Evolutionary conservation across 2,888 invertebrate species (phyloP).

Genomic region (Drosophila mayaguana): DNA sequence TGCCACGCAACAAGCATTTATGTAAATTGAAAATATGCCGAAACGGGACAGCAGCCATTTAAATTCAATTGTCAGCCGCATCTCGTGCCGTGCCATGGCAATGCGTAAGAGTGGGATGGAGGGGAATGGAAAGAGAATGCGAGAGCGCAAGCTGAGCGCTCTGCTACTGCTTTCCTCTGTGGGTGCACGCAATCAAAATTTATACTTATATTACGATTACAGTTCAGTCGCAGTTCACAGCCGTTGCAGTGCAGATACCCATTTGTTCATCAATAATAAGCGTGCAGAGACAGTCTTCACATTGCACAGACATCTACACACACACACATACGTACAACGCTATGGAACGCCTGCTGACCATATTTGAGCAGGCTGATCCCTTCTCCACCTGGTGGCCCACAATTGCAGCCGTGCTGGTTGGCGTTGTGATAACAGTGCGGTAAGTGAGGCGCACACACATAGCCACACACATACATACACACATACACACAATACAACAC

Average conservation of each 20-base stretch:
- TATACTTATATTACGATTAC: constrained; percentile 67
- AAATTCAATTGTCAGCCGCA: constrained; percentile 78
- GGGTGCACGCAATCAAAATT: constrained; percentile 58
- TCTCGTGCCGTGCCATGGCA: constrained; percentile 45
- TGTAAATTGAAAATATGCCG: constrained; percentile 79
- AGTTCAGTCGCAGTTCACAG: constrained; percentile 57
- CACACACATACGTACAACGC: not conserved
- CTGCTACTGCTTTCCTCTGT: constrained; percentile 12
- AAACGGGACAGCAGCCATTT: constrained; percentile 67
- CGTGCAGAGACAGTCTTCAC: constrained; percentile 31
- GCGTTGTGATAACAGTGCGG: constrained; percentile 86
- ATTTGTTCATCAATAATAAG: constrained; percentile 55
- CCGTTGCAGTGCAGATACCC: constrained; percentile 46
- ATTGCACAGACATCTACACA: constrained; percentile 13
- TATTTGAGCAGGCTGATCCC: constrained; percentile 85
- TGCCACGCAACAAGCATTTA: constrained; percentile 75
- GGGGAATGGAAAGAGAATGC: not conserved
- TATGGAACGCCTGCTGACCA: constrained; percentile 83
- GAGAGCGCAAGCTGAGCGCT: constrained; percentile 7
- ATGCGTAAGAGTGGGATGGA: constrained; percentile 29
- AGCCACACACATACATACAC: constrained; percentile 41
- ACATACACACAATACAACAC: constrained; percentile 51
- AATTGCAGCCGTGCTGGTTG: constrained; percentile 86
- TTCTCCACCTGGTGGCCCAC: constrained; percentile 87
- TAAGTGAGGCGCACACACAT: constrained; percentile 77